These are phyloP conservation scores for Drosophila lowei DNA, from an alignment of 1,140 invertebrate species.

Conservation along the genomic window DNA sequence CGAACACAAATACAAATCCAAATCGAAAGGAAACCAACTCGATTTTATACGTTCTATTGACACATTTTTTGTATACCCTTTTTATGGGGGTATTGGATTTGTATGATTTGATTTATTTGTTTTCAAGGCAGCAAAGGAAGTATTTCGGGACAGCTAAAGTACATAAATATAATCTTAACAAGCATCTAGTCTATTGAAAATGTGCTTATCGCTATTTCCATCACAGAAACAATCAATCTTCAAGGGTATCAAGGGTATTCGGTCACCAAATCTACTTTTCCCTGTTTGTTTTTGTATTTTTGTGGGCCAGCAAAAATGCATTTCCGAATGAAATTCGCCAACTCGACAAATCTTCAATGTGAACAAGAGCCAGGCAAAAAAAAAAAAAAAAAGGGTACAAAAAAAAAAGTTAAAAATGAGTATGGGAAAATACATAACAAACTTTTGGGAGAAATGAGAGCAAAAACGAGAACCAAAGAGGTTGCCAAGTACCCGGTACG, in stretches of 20 bases:
- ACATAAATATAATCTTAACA: no score
- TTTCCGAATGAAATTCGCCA: constrained; percentile 56
- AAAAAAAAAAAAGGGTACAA: constrained; percentile 8
- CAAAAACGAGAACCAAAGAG: constrained; percentile 49
- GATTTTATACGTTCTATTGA: constrained; percentile 29
- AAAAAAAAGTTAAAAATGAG: constrained; percentile 34
- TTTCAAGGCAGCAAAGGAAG: not conserved
- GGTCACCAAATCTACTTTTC: no score
- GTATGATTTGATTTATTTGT: not conserved
- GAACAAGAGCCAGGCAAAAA: constrained; percentile 25
- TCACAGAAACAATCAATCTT: no score
- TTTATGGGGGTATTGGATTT: no score
- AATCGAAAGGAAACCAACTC: constrained; percentile 16
- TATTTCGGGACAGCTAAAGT: no score
- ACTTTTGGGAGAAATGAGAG: constrained; percentile 39
- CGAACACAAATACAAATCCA: not conserved
- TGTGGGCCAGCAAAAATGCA: constrained; percentile 38
- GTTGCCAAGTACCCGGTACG: constrained; percentile 36
- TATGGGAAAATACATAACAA: constrained; percentile 50
- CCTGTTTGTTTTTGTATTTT: not conserved
- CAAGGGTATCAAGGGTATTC: no score
- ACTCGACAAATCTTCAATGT: constrained; percentile 47
- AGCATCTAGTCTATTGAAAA: no score
- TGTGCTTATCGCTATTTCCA: no score
- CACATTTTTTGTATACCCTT: constrained; percentile 25